Conservation (phyloP, 1,140 invertebrate species). For the Megalonaias nervosa region DNA sequence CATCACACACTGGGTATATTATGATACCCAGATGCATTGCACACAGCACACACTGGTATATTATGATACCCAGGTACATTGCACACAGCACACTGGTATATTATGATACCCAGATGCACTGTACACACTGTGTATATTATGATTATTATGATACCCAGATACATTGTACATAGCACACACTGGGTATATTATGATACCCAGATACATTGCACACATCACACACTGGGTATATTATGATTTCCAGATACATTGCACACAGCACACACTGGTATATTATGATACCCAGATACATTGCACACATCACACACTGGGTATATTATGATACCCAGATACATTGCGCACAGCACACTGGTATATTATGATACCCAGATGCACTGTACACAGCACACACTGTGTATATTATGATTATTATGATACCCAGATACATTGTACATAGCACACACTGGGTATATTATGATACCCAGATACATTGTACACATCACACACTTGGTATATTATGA, state of each 20-base stretch:
- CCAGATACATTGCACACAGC: background rate
- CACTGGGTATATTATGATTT: background rate
- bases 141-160: background rate
- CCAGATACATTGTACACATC: background rate
- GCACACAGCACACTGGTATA: no score
- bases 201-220: background rate
- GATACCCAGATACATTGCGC: background rate
- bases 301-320: no score
- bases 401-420: background rate
- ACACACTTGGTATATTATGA: background rate
- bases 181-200: background rate
- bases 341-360: background rate
- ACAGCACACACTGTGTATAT: background rate
- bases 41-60: no score
- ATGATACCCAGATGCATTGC: no score
- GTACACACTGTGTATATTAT: background rate
- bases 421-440: background rate
- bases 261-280: no score
- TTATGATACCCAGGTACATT: no score
- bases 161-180: background rate
- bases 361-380: background rate
- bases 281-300: no score
- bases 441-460: background rate
- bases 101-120: no score
- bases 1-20: no score